phyloP scores from a whole-genome alignment of 1,140 invertebrate genomes.

The Brachionus koreanus region DNA sequence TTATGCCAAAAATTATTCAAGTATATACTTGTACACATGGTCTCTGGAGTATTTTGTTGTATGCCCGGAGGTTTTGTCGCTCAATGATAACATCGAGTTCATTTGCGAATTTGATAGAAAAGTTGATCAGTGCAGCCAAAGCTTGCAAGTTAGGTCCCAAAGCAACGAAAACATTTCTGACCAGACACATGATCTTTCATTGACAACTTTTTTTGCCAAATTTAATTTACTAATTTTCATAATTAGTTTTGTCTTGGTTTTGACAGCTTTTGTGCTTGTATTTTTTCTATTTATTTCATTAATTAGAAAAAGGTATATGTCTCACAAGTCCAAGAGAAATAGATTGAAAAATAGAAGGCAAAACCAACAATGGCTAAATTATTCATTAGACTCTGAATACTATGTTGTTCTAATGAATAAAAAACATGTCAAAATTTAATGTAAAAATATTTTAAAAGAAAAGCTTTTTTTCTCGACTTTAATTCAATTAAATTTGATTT shows the following conservation, averaged over 20 bases:
- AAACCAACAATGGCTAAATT: not conserved
- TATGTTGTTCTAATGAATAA: slow-evolving; percentile 22
- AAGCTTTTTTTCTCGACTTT: not conserved
- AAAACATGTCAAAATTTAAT: slow-evolving; percentile 25
- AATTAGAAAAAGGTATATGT: not conserved
- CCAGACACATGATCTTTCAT: not conserved
- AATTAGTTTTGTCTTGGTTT: not conserved
- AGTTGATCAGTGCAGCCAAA: not conserved
- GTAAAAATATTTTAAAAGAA: not conserved
- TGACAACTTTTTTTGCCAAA: not conserved
- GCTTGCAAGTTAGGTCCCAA: not conserved
- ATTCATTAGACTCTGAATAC: slow-evolving; percentile 1
- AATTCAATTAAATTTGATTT: not conserved
- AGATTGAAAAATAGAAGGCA: not conserved
- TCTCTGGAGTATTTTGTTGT: not conserved
- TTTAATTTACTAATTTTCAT: not conserved
- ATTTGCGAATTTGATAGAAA: not conserved
- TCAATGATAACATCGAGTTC: not conserved
- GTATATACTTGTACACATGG: not conserved
- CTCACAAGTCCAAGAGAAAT: not conserved
- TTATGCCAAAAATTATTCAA: not conserved
- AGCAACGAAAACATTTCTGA: not conserved
- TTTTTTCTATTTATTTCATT: not conserved
- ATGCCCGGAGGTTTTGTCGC: not conserved
- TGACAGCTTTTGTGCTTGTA: not conserved